phyloP scores from a whole-genome alignment of 2,888 invertebrate species.

The Eristalis arbustorum region DNA sequence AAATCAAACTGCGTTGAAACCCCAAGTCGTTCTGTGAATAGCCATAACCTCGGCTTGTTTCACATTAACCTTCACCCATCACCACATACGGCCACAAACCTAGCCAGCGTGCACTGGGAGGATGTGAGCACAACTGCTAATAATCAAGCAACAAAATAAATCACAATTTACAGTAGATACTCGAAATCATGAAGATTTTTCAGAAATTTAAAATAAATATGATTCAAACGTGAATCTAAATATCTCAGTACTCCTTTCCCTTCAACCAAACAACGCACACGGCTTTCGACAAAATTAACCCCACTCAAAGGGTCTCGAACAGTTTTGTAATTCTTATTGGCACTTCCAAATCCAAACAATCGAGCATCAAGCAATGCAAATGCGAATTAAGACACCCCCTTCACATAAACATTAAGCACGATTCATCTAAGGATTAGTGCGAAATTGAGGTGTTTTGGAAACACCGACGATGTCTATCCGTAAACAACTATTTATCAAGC shows the following conservation, averaged over 20 bases:
- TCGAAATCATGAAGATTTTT: too few species aligned
- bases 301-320: not conserved
- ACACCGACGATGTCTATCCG: conserved; percentile 28
- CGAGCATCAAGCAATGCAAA: not conserved
- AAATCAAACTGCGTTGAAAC: too few species aligned
- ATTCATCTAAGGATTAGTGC: conserved; percentile 15
- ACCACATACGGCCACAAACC: too few species aligned
- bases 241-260: not conserved
- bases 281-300: not conserved
- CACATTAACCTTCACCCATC: too few species aligned
- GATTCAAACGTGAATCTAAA: not conserved
- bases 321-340: not conserved
- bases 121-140: too few species aligned
- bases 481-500: conserved; percentile 47
- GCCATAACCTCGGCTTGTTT: too few species aligned
- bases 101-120: too few species aligned
- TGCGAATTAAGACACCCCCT: not conserved
- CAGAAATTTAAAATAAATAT: not conserved
- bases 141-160: too few species aligned
- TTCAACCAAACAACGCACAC: not conserved
- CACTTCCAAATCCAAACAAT: not conserved
- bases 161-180: too few species aligned
- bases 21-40: too few species aligned
- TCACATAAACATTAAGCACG: not conserved
- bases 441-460: conserved; percentile 50